phyloP scores from a whole-genome alignment of 2,888 invertebrate species.

The Limnephilus marmoratus region DNA sequence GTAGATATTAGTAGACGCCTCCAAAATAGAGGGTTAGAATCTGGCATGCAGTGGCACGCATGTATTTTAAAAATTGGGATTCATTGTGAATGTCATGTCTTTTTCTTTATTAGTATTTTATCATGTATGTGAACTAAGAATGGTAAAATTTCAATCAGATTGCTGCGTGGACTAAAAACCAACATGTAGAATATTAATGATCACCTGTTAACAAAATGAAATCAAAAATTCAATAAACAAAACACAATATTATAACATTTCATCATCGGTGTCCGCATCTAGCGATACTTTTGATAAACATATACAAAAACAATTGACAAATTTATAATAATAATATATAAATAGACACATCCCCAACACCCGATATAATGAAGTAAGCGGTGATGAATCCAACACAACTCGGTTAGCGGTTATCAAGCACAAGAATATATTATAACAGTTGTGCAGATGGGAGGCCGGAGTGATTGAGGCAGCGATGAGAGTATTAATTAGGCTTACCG shows the following conservation, averaged over 20 bases:
- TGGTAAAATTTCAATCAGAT: not conserved
- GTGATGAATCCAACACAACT: not conserved
- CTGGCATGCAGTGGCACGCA: not conserved
- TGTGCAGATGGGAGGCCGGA: conserved; percentile 34
- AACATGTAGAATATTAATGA: not conserved
- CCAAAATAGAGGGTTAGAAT: too few species aligned
- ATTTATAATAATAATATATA: not conserved
- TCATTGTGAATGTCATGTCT: not conserved
- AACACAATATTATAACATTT: not conserved
- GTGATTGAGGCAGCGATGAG: conserved; percentile 54
- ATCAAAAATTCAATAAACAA: not conserved
- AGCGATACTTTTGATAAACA: conserved; percentile 6
- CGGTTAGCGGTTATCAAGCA: conserved; percentile 36
- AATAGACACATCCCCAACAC: not conserved
- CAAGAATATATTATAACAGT: not conserved
- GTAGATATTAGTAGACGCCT: too few species aligned
- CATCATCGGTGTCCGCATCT: not conserved
- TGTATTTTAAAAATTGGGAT: not conserved
- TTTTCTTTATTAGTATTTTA: not conserved
- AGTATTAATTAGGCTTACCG: conserved; percentile 58
- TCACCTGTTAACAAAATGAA: not conserved
- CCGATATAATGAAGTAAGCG: conserved; percentile 34
- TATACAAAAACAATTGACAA: conserved; percentile 6
- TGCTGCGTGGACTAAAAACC: not conserved
- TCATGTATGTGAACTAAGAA: not conserved